A percentile compares a stretch with the other conserved stretches of the same genome.
Evolutionary conservation across 2,888 invertebrate species (phyloP).

Genomic region (Muschampia staudingeri): DNA sequence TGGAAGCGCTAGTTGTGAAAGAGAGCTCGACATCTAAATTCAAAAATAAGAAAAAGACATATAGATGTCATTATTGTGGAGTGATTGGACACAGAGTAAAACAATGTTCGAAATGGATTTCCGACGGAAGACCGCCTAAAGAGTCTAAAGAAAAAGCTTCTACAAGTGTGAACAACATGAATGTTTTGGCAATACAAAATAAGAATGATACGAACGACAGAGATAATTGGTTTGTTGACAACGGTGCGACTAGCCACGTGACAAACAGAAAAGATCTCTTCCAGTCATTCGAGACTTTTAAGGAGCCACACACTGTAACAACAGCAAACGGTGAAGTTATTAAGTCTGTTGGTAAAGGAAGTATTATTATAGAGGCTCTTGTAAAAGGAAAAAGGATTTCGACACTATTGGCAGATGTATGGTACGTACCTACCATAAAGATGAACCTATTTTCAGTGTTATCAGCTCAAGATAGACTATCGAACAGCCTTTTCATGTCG

Average conservation of each 20-base stretch:
- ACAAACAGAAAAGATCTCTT: background rate
- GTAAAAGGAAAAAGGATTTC: too few species aligned
- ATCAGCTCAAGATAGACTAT: background rate
- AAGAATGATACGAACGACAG: too few species aligned
- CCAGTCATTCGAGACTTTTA: background rate
- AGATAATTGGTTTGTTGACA: slow-evolving; percentile 13
- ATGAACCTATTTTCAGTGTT: background rate
- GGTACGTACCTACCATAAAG: background rate
- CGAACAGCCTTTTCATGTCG: background rate
- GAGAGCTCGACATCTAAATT: too few species aligned
- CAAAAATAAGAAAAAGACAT: too few species aligned
- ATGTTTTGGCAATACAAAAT: background rate
- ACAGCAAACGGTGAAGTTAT: background rate
- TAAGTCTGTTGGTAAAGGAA: background rate
- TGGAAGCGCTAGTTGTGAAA: too few species aligned
- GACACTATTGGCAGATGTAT: background rate
- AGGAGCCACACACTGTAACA: background rate
- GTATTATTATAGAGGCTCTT: background rate
- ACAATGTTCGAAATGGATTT: too few species aligned
- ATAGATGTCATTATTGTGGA: too few species aligned
- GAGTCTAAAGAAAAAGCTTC: too few species aligned
- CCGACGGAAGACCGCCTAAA: too few species aligned
- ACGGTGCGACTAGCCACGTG: background rate
- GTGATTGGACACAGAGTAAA: too few species aligned
- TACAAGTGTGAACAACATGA: background rate